Base-by-base conservation (phyloP, 2,888 invertebrate species). In the Ophioninae sp. region DNA sequence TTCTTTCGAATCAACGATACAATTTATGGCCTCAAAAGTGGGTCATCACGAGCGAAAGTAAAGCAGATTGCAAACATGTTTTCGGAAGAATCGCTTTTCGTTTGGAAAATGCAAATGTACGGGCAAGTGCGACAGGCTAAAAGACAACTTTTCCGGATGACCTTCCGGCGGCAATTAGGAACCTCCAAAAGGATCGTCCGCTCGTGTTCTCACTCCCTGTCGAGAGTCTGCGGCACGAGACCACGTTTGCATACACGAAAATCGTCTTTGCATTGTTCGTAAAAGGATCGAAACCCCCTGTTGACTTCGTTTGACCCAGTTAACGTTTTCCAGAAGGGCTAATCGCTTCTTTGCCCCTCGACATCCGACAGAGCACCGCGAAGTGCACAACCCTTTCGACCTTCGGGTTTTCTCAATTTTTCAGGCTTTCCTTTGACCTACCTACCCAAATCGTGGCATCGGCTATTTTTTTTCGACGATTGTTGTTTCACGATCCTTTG, bases 241-340 rank as follows among this genome's bases (percentile, higher is more conserved):
- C 51, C 67, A 44, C 81, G 87, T 89, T 89, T 89, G 86, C 87
- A 88, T 87, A 87, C 86, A 86, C 56, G 71, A 77, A 82, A 80
- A 88, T 86, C 82, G 88, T 83, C 83, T 68, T 56, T 61, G 58
- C 78, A 87, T 87, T 87, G 87, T 89, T 85, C 82, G 86, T 59
- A 58, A 37, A 87, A 88, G 81, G 87, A 79, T 77, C 67, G 72
- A 79, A 56, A 75, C 71, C 83, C 76, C 78, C 85, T 73, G 80
- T 80, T 71, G 81, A 73, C 30, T 65, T 73, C 44, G 82, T 76
- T 79, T 87, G 85, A 86, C 84, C 86, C 82, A 88, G 79, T 87
- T 89, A 79, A 85, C 85, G 79, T 86, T 87, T 77, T 72, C 64
- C 76, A 30, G 51, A 69, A 68, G 58, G 79, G 75, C 85, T 90